Base-by-base conservation (phyloP, 2,888 invertebrate genomes). In the Pristionchus mayeri region DNA sequence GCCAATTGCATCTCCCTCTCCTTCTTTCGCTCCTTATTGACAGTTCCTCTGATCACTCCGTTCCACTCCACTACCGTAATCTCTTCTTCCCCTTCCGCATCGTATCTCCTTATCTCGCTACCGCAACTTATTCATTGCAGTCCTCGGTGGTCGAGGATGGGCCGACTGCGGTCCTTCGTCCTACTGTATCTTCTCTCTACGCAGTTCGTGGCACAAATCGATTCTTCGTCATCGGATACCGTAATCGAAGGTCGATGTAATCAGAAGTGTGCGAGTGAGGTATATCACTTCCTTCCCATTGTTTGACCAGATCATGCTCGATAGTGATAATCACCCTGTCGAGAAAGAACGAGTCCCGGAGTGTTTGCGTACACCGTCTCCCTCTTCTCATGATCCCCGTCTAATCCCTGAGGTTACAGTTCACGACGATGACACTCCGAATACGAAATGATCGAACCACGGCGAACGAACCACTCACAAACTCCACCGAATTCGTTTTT, bases 241-340 rank as follows among this genome's bases (percentile, higher is more conserved):
- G 50, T 78, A 78, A 78, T 78, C 24, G 27, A 37, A n/a, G 80
- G 80, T 44, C 52, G 80, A 52, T 80, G 80, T 16, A 54, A 80
- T 57, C 80, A 80, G 37, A 80, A 80, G 30, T 80, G 80, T 57
- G 80, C 54, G 18, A 27, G n/a, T n/a, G 54, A 80, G 80, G 80
- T 80, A 57, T 48, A 78, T 78, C 76, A 78, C 71, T 71, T 71
- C 71, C 71, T 44, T 37, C 34, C 63, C n/a, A 11, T n/a, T 40
- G 71, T 71, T 71, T 71, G 71, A 18, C 11, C 37, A 37, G 71
- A 71, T 71, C 71, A 71, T 71, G 71, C 71, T 71, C 24, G 71
- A 71, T 40, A 71, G 71, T 71, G 71, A 71, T 71, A 71, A 71
- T 71, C 71, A 44, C 71, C 71, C 71, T 71, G 71, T 71, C 24